Evolutionary conservation across 53 echinoderm and acorn worm genomes (phyloP).

Genomic region (Stichopus horrens): DNA sequence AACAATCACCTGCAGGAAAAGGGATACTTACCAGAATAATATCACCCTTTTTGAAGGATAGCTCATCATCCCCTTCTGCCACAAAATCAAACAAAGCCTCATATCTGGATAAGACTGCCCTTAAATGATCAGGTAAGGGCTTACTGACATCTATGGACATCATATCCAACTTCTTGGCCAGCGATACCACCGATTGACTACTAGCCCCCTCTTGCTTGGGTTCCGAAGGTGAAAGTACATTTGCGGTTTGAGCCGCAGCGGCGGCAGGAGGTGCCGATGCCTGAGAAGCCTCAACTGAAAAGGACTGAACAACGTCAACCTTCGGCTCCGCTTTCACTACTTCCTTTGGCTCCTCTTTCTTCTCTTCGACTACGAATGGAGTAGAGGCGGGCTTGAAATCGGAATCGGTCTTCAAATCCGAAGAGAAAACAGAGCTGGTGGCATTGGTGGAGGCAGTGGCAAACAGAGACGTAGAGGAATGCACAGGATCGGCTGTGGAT

Average conservation of each 20-base stretch:
- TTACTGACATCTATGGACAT: constrained; percentile 49
- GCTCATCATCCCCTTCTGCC: constrained; percentile 77
- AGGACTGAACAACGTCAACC: constrained; percentile 37
- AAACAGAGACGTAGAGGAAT: not conserved
- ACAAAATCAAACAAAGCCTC: constrained; percentile 77
- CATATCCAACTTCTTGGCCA: constrained; percentile 38
- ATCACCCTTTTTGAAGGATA: constrained; percentile 89
- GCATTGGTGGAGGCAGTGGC: not conserved
- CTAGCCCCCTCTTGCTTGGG: constrained; percentile 1
- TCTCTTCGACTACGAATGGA: not conserved
- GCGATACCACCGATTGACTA: constrained; percentile 22
- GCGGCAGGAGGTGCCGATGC: constrained; percentile 31
- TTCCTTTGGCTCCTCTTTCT: not conserved
- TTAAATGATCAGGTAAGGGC: constrained; percentile 50
- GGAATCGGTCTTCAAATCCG: not conserved
- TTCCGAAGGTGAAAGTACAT: constrained; percentile 28
- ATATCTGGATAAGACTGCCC: constrained; percentile 65
- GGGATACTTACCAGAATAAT: constrained; percentile 75
- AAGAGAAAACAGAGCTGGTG: not conserved
- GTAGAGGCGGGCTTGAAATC: not conserved
- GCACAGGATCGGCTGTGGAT: not conserved
- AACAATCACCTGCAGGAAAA: not conserved
- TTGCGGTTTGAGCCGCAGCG: not conserved
- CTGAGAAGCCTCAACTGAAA: constrained; percentile 43
- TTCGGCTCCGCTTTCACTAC: constrained; percentile 17